Base-by-base conservation (phyloP, 2,888 invertebrate genomes). In the Agrochola circellaris region DNA sequence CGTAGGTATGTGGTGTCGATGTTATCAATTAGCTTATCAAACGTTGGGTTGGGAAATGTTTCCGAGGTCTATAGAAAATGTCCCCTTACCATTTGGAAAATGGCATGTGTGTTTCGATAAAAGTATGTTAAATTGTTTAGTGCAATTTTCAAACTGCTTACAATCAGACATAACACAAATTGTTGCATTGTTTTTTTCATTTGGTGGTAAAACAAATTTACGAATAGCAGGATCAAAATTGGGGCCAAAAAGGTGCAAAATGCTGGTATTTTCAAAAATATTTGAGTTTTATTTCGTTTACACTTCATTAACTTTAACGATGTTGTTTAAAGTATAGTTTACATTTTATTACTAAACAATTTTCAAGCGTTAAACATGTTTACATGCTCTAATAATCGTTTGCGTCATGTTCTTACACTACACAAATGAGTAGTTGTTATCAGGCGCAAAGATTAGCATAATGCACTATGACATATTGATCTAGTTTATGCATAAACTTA, bases 11-110 rank as follows among this genome's bases (percentile, higher is more conserved):
- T 68, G 51, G 69, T 54, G n/a, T 61, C 38, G 65, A 79, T 67
- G 69, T 68, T 85, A 81, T 85, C 86, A 72, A 85, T 79, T 75
- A 74, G 73, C 65, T 75, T 69, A 83, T 81, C 78, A 54, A 54
- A 72, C 26, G 48, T 75, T 70, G 64, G 13, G 45, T 42, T 34
- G 11, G 30, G 45, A 45, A 72, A 65, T 68, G 48, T 61, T 42
- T 0, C 30, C 23, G 45, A 64, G 42, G 38, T 15, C 5, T 45
- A 54, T 51, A 26, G 82, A 64, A 56, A 26, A 69, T 20, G 30
- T 11, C 30, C n/a, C n/a, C 20, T 51, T 54, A 23, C 3, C 6
- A 17, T 71, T 72, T 23, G 30, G 26, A 72, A 72, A 30, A 38
- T n/a, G 8, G 0, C 13, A 23, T 4, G 9, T 30, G 5, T 48